Evolutionary conservation across 2,888 invertebrate species (phyloP), one percentile per base, ranked within the genome.

Genomic region (Melieria crassipennis): DNA sequence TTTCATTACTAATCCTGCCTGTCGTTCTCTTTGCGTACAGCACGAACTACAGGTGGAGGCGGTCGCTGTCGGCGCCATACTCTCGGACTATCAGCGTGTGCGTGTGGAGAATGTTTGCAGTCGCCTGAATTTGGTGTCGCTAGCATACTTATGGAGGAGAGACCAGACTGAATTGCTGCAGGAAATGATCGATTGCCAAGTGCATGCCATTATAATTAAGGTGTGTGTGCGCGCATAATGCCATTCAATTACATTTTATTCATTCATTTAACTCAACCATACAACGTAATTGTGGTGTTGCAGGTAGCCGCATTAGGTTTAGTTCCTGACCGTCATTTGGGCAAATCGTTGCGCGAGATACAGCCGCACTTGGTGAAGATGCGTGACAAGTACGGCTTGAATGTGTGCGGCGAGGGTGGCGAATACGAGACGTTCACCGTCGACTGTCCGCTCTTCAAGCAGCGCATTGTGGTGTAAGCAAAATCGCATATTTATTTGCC

Each of bases 391-490:
- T 99, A 95, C 87, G 97, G 97, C 67, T 89, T 97, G 76, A 96
- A 97, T 88, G 92, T 98, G 57, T 98, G 98, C 87, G 99, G 99
- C 30, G 99, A 99, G 88, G 99, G 99, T 62, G 99, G 99, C 67
- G 99, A 99, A 87, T 99, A 98, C 85, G 99, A 99, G 88, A 97
- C 98, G 47, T 95, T 99, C 85, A 98, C 98, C 7, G 88, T 98
- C 74, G 98, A 99, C 89, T 99, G 99, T 87, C 98, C 99, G 6
- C 89, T 99, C 74, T 99, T 98, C 88, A 93, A 91, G 84, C 95
- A 95, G 87, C 91, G 91, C 84, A 92, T 98, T 87, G 91, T 94
- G 78, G 91, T 98, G 96, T 97, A 89, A 93, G 95, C 92, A 82
- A 5, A 47, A 30, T 30, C 2, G 30, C 30, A 30, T 2, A 30